These are phyloP conservation scores for Anguilla rostrata DNA, from an alignment of 2,113 vertebrate species.

Conservation along the genomic window DNA sequence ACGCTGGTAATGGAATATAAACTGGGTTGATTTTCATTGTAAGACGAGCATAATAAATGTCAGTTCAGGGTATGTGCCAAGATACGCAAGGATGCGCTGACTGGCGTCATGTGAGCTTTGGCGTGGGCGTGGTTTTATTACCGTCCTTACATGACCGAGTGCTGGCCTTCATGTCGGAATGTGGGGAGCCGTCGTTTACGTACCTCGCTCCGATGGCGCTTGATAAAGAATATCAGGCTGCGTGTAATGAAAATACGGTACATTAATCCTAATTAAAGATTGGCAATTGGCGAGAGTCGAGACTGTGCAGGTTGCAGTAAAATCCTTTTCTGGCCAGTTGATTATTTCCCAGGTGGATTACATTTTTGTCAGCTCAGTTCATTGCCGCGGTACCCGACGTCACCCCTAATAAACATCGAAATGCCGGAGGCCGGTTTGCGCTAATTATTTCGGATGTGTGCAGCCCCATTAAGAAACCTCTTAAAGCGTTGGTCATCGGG, in stretches of 20 bases:
- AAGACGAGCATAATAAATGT: neutral
- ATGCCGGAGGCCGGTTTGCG: constrained; percentile 33
- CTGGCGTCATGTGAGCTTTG: neutral
- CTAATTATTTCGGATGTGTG: constrained; percentile 35
- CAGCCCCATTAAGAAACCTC: constrained; percentile 6
- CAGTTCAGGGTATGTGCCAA: neutral
- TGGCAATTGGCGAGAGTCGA: constrained; percentile 29
- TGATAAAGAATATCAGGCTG: constrained; percentile 34
- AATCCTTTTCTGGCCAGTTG: constrained; percentile 46
- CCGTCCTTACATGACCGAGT: neutral
- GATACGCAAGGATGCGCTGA: neutral
- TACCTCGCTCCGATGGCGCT: constrained; percentile 15
- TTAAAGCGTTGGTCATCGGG: neutral
- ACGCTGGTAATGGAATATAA: neutral
- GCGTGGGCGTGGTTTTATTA: neutral
- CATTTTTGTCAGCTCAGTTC: constrained; percentile 45
- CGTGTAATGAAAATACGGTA: constrained; percentile 44
- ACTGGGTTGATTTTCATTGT: constrained; percentile 18
- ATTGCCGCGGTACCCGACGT: constrained; percentile 45
- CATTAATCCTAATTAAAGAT: constrained; percentile 37
- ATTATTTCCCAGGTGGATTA: constrained; percentile 49
- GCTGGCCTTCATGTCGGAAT: neutral
- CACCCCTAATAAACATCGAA: constrained; percentile 40
- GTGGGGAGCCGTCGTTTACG: neutral
- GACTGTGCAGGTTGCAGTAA: constrained; percentile 33